Evolutionary conservation across 2,888 invertebrate species (phyloP), one percentile per base, ranked within the genome.

Genomic region (Meandrusa payeni): DNA sequence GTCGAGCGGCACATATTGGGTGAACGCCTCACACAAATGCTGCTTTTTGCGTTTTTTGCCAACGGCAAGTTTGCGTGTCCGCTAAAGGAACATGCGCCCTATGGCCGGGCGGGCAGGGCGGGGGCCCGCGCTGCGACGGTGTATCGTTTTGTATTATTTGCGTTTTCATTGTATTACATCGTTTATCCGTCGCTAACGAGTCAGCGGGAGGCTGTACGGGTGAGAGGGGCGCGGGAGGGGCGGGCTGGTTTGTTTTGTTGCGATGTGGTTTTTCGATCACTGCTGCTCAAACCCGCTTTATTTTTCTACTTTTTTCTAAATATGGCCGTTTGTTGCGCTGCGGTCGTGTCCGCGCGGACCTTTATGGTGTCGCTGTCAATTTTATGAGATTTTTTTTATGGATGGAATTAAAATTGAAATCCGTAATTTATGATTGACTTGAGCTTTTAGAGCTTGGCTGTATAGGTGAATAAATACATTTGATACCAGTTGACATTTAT

Each of bases 21-120:
- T 66, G 72, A 69, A 79, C 86, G 86, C 86, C 85, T 82, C 73
- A 74, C 69, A 79, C 86, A 85, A 86, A 85, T 86, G 86, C 76
- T 73, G 71, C 69, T 67, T 69, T 66, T 59, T 63, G 52, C 46
- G 53, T 57, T 42, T 41, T 50, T 26, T 23, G 38, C 66, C 50
- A 66, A 15, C 1, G 17, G 12, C 41, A 52, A 50, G 9, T 27
- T 22, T 11, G 10, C 41, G 1, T 13, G 2, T 1, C 3, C 31
- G 28, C 13, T 34, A 41, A 1, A 13, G 29, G 1, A 71, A 41
- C 59, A 41, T 54, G 1, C 27, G n/a, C 65, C 36, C 47, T 71
- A 69, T 12, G 0, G 0, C 1, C 2, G 0, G 0, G 0, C 0
- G 26, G 44, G 64, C 64, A 49, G 41, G 60, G 7, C 11, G 6